Conservation (phyloP, 2,888 invertebrate genomes). For the Perithous albicinctus region DNA sequence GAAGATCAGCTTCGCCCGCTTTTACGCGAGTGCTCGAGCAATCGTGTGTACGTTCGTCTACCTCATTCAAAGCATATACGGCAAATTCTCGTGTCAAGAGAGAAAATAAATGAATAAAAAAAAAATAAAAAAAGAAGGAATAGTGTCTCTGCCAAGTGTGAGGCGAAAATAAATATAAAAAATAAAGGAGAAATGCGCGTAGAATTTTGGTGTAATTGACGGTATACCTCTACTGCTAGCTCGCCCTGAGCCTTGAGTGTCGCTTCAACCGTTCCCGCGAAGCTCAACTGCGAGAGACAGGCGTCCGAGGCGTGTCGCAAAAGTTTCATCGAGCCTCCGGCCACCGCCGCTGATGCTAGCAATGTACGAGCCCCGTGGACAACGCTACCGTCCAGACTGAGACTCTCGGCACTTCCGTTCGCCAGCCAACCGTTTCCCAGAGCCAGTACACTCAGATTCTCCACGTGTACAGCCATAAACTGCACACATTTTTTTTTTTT, state of each 20-base stretch:
- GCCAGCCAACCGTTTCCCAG: conserved; percentile 89
- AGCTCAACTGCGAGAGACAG: conserved; percentile 90
- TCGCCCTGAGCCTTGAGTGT: conserved; percentile 93
- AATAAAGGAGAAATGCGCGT: neutral
- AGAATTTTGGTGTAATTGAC: neutral
- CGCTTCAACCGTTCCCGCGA: conserved; percentile 91
- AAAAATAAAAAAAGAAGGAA: neutral
- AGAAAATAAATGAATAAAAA: conserved; percentile 44
- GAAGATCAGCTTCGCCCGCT: conserved; percentile 70
- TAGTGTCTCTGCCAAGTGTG: neutral
- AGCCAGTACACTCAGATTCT: conserved; percentile 89
- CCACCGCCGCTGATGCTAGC: conserved; percentile 90
- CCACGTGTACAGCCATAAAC: conserved; percentile 95
- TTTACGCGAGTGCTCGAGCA: conserved; percentile 28
- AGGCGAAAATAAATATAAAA: conserved; percentile 1
- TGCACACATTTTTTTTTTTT: conserved; percentile 80
- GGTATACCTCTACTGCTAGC: conserved; percentile 91
- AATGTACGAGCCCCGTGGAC: conserved; percentile 89
- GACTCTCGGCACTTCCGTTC: conserved; percentile 89
- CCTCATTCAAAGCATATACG: conserved; percentile 39
- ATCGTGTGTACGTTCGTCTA: conserved; percentile 11
- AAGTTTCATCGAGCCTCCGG: conserved; percentile 88
- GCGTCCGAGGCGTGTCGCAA: conserved; percentile 87
- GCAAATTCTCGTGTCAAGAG: conserved; percentile 26
- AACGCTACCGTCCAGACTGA: conserved; percentile 89